Percentiles rank a stretch among this genome's conserved stretches.
These are phyloP conservation scores for Branchipolynoe longqiensis DNA, from an alignment of 2,888 invertebrate species.

Conservation along the genomic window DNA sequence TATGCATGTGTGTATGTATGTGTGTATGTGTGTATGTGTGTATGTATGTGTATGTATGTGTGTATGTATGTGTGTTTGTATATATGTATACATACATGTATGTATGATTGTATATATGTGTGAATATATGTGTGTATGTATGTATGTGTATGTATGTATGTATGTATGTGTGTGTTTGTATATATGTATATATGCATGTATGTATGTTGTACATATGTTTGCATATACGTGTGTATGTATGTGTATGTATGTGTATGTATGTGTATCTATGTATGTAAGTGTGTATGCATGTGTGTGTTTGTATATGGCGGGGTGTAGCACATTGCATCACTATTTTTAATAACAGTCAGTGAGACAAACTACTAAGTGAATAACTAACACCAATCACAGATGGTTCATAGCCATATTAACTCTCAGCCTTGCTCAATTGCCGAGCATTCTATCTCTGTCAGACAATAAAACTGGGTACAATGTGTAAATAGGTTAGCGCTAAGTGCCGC, in stretches of 20 bases:
- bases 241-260: neutral
- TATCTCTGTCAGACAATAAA: neutral
- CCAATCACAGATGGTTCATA: neutral
- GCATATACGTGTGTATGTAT: neutral
- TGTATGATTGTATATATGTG: neutral
- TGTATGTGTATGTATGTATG: neutral
- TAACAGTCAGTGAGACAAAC: no score
- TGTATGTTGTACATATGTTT: neutral
- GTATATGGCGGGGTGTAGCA: no score
- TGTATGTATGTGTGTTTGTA: no score
- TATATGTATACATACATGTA: neutral
- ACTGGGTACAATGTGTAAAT: slow-evolving; percentile 4
- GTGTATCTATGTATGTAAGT: neutral
- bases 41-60: no score
- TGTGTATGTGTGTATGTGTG: no score
- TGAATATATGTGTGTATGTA: neutral
- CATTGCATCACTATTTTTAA: no score
- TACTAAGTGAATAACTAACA: neutral
- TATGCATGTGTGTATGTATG: no score
- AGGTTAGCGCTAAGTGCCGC: slow-evolving; percentile 16
- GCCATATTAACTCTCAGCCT: no score
- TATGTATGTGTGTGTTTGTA: neutral
- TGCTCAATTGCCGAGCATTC: slow-evolving; percentile 5
- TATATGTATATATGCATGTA: neutral
- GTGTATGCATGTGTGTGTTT: neutral